Evolutionary conservation across 1,140 invertebrate genomes (phyloP).

Genomic region (Grapholita molesta): DNA sequence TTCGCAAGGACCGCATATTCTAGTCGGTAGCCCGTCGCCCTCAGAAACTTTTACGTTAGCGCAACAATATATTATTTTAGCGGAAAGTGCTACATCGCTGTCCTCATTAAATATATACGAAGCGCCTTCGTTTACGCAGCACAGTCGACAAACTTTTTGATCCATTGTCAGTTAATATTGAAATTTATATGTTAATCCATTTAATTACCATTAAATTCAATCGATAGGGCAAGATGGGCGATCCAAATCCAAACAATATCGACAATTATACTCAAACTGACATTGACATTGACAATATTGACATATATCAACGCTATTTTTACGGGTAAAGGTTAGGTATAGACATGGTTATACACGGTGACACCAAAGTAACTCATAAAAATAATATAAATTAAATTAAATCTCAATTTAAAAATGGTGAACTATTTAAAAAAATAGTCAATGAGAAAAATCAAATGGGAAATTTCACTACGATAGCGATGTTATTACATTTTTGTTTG

Average conservation of each 20-base stretch:
- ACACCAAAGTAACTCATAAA: neutral
- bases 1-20: constrained; percentile 47
- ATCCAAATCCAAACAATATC: neutral
- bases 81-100: constrained; percentile 28
- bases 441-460: no score
- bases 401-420: no score
- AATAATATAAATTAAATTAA: no score
- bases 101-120: constrained; percentile 38
- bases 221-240: neutral
- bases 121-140: constrained; percentile 44
- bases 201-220: neutral
- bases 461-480: no score
- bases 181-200: neutral
- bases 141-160: constrained; percentile 49
- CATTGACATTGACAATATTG: constrained; percentile 1
- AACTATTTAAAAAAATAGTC: no score
- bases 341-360: neutral
- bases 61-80: constrained; percentile 59
- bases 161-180: constrained; percentile 32
- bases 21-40: constrained; percentile 43
- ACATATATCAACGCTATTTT: neutral
- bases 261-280: neutral
- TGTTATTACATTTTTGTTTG: no score
- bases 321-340: neutral
- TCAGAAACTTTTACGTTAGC: constrained; percentile 41